Evolutionary conservation across 1,140 invertebrate species (phyloP), one percentile per base, ranked within the genome.

Genomic region (Magallana gigas): DNA sequence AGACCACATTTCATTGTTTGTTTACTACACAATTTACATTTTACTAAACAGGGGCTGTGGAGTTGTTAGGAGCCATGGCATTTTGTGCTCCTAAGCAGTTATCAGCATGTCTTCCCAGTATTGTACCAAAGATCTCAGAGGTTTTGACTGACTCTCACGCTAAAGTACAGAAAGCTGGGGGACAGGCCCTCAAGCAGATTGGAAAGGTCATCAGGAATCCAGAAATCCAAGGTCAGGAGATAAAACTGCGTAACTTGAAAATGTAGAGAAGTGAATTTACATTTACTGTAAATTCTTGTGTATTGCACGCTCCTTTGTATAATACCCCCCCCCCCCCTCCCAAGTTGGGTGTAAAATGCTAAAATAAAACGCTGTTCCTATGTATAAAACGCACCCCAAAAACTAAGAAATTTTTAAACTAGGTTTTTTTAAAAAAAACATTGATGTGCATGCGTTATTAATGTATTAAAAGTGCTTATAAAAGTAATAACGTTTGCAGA

Each of bases 81-180:
- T 99, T 97, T 94, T 99, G 99, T 96, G 99, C 99, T 8, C 99
- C 99, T 0, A 99, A 99, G 94, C 99, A 99, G 94, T 95, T 99
- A 68, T 99, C 98, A 56, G 99, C 98, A 5, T 99, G 98, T 94
- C 95, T 99, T 83, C 99, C 99, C 0, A 98, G 97, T 92, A 99
- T 99, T 94, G 99, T 99, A 48, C 99, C 99, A n/a, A 98, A 99
- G 92, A 95, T 99, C 14, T 99, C 99, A 84, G 98, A 99, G 95
- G 98, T 99, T 18, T 95, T 99, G 8, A 98, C 98, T 88, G 99
- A 99, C 95, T 99, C 99, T 0, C 99, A 99, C 93, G 97, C 97
- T 86, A 98, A 99, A 95, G 99, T 99, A n/a, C 98, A 99, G 95
- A 97, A 98, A 93, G 98, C 98, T 18, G 98, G 98, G 16, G 98